Evolutionary conservation across 2,797 vertebrate species (phyloP).

Genomic region (Enteromius viviparus): DNA sequence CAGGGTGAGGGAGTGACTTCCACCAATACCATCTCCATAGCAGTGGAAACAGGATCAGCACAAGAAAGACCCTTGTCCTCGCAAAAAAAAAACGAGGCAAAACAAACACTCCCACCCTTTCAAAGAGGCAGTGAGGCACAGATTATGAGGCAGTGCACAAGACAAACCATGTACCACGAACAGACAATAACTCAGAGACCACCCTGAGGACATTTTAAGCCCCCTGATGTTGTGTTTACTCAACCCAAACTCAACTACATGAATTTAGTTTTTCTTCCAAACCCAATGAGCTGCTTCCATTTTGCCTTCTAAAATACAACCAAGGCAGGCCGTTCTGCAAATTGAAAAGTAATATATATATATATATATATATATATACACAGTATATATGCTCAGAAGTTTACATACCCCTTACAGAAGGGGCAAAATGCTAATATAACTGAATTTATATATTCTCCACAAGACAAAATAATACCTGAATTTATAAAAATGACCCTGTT

Average conservation of each 20-base stretch:
- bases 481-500: no score
- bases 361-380: no score
- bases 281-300: background rate
- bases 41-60: conserved; percentile 49
- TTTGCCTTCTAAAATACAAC: background rate
- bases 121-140: conserved; percentile 37
- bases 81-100: conserved; percentile 33
- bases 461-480: no score
- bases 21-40: conserved; percentile 33
- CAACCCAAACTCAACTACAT: background rate
- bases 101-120: conserved; percentile 48
- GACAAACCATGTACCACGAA: conserved; percentile 27
- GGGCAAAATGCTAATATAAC: no score
- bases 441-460: no score
- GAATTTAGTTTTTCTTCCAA: background rate
- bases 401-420: no score
- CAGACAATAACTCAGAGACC: conserved; percentile 33
- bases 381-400: no score
- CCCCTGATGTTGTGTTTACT: conserved; percentile 24
- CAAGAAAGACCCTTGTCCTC: conserved; percentile 44
- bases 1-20: conserved; percentile 9
- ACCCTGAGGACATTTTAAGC: conserved; percentile 26
- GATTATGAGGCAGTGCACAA: conserved; percentile 48
- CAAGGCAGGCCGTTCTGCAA: background rate
- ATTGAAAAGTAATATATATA: background rate